A percentile compares a stretch with the other conserved stretches of the same genome.
Evolutionary conservation across 2,113 vertebrate species (phyloP).

Genomic region (Microcebus griseorufus): DNA sequence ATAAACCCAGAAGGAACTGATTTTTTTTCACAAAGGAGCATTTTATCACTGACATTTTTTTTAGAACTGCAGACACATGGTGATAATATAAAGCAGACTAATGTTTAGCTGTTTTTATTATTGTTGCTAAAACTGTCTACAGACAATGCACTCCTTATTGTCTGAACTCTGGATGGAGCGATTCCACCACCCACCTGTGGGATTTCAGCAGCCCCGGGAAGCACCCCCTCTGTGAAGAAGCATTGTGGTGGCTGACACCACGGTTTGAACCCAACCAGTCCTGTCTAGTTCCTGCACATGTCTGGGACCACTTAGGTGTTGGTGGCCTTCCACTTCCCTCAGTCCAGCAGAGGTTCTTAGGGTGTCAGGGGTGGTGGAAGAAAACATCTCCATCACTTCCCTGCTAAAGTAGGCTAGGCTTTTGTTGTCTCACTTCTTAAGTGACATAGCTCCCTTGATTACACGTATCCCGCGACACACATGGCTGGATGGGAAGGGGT

Average conservation of each 20-base stretch:
- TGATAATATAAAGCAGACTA: neutral
- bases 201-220: neutral
- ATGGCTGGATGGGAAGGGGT: neutral
- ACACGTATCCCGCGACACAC: fast-evolving
- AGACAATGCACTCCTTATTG: neutral
- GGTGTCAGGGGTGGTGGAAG: fast-evolving
- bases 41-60: neutral
- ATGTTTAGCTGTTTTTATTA: neutral
- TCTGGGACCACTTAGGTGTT: neutral
- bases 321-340: neutral
- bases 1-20: neutral
- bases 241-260: neutral
- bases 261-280: neutral
- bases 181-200: neutral
- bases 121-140: neutral
- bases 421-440: neutral
- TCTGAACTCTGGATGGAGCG: neutral
- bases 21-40: neutral
- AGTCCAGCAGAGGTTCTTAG: neutral
- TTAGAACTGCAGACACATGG: neutral
- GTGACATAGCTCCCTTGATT: neutral
- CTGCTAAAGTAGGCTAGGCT: no score
- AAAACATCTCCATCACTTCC: neutral
- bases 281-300: neutral
- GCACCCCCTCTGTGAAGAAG: neutral